Base-by-base conservation (phyloP, 2,113 vertebrate genomes). In the Erythrocercus mccallii region DNA sequence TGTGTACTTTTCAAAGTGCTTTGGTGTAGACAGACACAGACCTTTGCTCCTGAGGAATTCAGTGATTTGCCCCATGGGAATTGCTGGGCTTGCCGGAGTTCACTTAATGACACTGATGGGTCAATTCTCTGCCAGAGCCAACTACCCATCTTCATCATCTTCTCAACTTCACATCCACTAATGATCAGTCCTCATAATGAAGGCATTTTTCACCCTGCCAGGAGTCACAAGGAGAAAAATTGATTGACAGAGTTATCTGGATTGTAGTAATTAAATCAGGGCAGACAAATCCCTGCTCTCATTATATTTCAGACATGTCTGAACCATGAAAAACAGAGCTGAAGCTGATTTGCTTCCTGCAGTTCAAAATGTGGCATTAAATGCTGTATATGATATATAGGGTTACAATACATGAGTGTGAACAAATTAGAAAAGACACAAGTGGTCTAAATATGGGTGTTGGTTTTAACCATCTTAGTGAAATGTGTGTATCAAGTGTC, bases 241-340 rank as follows among this genome's bases (percentile, higher is more conserved):
- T 97, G 97, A 97, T 97, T 97, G 97, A 97, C 97, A 97, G 97
- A 97, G 95, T 97, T 97, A 97, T 97, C 93, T 97, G 95, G 95
- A 97, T 97, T 97, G 95, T 94, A 97, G 96, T 97, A 97, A 97
- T 97, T 97, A 97, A 97, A 97, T 97, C 93, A 97, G 96, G 95
- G 97, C 90, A 96, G 96, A 97, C 95, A 97, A 97, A 97, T 97
- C 96, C 95, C 97, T 94, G 92, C 95, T 95, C 97, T 97, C 96
- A 97, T 97, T 96, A 96, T 95, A 96, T 96, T 97, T 97, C 96
- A 97, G 94, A 95, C 95, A 69, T 97, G 97, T 96, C 96, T 97
- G 84, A 97, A 95, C 93, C 93, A 93, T 81, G 88, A 94, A 93
- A 95, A 96, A 89, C 79, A 92, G 95, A 95, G 90, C 90, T 94